These are phyloP conservation scores for Nemurella pictetii DNA, from an alignment of 2,888 invertebrate genomes.

Conservation along the genomic window DNA sequence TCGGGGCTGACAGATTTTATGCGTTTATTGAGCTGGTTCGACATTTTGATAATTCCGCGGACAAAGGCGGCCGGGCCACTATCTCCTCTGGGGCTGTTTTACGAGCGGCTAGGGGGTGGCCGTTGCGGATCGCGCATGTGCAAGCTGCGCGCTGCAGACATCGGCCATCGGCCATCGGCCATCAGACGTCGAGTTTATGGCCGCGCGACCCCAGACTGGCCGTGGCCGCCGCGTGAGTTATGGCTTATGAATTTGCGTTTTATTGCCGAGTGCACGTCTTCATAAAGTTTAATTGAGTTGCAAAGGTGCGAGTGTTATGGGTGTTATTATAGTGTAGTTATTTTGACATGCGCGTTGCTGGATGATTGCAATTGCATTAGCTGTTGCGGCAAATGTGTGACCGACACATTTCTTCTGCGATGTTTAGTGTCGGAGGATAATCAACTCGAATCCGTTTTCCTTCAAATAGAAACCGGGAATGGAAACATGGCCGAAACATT, in stretches of 20 bases:
- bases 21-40: background rate
- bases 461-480: too few relatives aligned
- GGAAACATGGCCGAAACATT: too few relatives aligned
- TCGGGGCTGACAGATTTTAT: background rate
- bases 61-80: too few relatives aligned
- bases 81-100: background rate
- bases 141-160: background rate
- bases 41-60: too few relatives aligned
- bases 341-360: background rate
- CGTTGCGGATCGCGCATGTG: background rate
- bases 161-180: background rate
- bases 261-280: background rate
- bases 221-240: background rate
- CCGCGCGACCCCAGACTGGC: background rate
- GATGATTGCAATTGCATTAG: background rate
- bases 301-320: background rate
- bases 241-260: background rate
- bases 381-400: too few relatives aligned
- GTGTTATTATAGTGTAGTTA: background rate
- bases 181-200: too few relatives aligned
- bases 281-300: background rate
- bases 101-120: background rate
- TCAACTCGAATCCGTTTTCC: too few relatives aligned
- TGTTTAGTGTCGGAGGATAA: too few relatives aligned
- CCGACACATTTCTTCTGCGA: too few relatives aligned